A percentile compares a stretch with the other conserved stretches of the same genome.
These are phyloP conservation scores for Scrobipalpa costella DNA, from an alignment of 2,888 invertebrate species.

Conservation along the genomic window DNA sequence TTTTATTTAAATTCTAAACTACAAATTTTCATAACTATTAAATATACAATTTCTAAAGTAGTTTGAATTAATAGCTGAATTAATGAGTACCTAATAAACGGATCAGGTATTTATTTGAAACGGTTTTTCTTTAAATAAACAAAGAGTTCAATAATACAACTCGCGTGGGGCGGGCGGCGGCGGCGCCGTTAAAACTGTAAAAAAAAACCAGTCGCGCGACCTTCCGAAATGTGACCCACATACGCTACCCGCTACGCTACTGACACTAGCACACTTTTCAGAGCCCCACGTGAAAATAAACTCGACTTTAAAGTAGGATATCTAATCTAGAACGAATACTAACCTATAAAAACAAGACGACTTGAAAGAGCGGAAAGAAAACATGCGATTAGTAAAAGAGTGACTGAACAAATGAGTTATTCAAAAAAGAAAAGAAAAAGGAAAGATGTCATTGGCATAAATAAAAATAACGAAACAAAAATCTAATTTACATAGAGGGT, in stretches of 20 bases:
- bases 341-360: conserved; percentile 11
- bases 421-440: conserved; percentile 54
- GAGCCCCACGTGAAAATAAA: conserved; percentile 37
- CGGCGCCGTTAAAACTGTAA: conserved; percentile 78
- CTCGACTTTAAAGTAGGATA: conserved; percentile 32
- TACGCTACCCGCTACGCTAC: conserved; percentile 40
- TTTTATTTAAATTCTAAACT: no score
- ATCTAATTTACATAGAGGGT: conserved; percentile 57
- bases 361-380: conserved; percentile 10
- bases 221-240: conserved; percentile 57
- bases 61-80: not conserved
- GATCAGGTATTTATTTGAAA: conserved; percentile 17
- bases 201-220: conserved; percentile 72
- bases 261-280: conserved; percentile 52
- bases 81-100: not conserved
- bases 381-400: conserved; percentile 63
- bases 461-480: conserved; percentile 49
- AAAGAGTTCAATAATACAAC: conserved; percentile 31
- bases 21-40: no score
- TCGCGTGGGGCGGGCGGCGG: conserved; percentile 39
- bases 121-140: conserved; percentile 29
- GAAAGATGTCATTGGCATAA: conserved; percentile 78
- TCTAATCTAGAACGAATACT: not conserved
- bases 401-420: conserved; percentile 37
- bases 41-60: not conserved